Conservation (phyloP, 2,888 invertebrate species). For the Blastobasis lacticolella region DNA sequence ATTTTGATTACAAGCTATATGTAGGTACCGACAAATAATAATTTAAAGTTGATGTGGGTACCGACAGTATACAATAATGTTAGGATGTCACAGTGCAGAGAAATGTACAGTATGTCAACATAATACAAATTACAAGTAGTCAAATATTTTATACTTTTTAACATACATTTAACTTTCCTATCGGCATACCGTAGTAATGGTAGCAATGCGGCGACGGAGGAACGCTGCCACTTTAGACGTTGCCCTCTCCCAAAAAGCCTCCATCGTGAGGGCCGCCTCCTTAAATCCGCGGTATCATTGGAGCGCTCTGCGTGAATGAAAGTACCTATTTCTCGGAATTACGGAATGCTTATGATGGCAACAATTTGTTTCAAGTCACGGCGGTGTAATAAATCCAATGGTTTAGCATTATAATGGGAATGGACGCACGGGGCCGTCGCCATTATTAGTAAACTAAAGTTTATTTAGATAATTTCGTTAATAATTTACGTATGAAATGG, state of each 20-base stretch:
- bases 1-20: no score
- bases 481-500: neutral
- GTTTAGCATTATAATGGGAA: neutral
- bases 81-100: no score
- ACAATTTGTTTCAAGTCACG: constrained; percentile 1
- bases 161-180: neutral
- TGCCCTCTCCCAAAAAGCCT: constrained; percentile 12
- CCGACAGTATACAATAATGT: no score
- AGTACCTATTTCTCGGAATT: neutral
- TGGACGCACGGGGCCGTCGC: constrained; percentile 4
- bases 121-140: no score
- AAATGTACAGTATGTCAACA: no score
- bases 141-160: no score
- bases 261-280: constrained; percentile 8
- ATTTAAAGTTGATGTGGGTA: no score
- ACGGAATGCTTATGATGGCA: neutral
- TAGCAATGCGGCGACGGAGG: constrained; percentile 16
- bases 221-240: constrained; percentile 15
- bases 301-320: constrained; percentile 13
- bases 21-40: no score
- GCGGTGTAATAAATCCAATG: neutral
- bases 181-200: constrained; percentile 17
- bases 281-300: constrained; percentile 6
- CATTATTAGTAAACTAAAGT: constrained; percentile 14
- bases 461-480: constrained; percentile 13